Evolutionary conservation across 2,113 vertebrate species (phyloP), one percentile per base, ranked within the genome.

Genomic region (Redunca redunca): DNA sequence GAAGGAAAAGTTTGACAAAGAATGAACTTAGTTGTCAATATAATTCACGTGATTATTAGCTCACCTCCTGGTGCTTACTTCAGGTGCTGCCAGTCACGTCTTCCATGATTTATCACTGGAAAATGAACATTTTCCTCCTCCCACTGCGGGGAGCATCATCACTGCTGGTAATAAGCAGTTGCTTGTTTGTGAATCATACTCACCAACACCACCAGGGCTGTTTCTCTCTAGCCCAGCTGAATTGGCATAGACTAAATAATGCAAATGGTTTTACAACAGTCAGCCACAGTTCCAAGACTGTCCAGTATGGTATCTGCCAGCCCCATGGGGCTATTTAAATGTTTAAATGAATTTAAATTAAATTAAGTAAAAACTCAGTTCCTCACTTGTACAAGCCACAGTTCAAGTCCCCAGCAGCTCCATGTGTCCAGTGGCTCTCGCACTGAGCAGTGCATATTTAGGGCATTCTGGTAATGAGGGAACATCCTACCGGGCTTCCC

Each of bases 1-100:
- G 50, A 92, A 94, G 55, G 25, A 67, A 71, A 91, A 30, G 21
- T 74, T 48, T 84, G 60, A 96, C 78, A 50, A 95, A 80, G 60
- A 94, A 88, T 43, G 43, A 78, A 36, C 46, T 71, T 83, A 23
- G 13, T 19, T 90, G 92, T 30, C 43, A n/a, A 40, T 64, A 23
- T 60, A 62, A 83, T 52, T 85, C 78, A 91, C 43, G 15, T 8
- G 6, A 89, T 40, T 57, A 26, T 71, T 33, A 81, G 43, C n/a
- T 78, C 52, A 93, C 33, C 25, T 11, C 88, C 80, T 3, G 33
- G 36, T 25, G 14, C 40, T 88, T 23, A 78, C 88, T 88, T 89
- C 60, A 55, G 82, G 33, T 55, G 52, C 36, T 78, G 64, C 86
- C 87, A 87, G 86, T 83, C 84, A 81, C 2, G 3, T 48, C 17